Evolutionary conservation across 2,797 vertebrate genomes (phyloP), one percentile per base, ranked within the genome.

Genomic region (Sebastes nivosus): DNA sequence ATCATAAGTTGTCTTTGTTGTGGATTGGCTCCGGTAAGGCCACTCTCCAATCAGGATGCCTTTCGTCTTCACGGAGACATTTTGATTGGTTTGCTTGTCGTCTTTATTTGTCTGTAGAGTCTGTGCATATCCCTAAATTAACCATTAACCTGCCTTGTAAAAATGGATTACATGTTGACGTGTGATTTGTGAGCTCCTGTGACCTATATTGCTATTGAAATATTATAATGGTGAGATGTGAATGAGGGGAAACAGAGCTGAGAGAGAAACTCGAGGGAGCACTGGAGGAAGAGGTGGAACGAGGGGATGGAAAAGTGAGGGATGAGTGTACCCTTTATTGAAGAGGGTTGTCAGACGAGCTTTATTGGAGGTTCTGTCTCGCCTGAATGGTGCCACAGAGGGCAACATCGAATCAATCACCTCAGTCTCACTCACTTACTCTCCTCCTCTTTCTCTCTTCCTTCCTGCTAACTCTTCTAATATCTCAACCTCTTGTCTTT

Each of bases 341-440:
- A 93, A 93, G 93, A 91, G 93, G 91, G 91, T 94, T 91, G 85
- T 94, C 93, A 93, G 91, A 88, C 84, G 75, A 92, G 92, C 89
- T 94, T 93, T 95, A 94, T 94, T 93, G 92, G 92, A 94, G 90
- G 86, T 90, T 93, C 91, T 94, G 93, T 95, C 93, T 94, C 92
- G 93, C 89, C 93, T 93, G 92, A 94, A 91, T 82, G 93, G 93
- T 93, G 93, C 93, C 93, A 93, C 86, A 71, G 92, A 95, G 94
- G 92, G 89, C 90, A 92, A 93, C 93, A 93, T 89, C 83, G 50
- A 94, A 94, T 94, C 93, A 94, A 93, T 94, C 94, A 92, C 90
- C 87, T 81, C 79, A 72, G 88, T 92, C 90, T 90, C 91, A 88
- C 88, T 92, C 88, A 89, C 90, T 94, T 88, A 87, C 86, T 87